Conservation (phyloP, 2,797 vertebrate genomes). For the Limosa lapponica region DNA sequence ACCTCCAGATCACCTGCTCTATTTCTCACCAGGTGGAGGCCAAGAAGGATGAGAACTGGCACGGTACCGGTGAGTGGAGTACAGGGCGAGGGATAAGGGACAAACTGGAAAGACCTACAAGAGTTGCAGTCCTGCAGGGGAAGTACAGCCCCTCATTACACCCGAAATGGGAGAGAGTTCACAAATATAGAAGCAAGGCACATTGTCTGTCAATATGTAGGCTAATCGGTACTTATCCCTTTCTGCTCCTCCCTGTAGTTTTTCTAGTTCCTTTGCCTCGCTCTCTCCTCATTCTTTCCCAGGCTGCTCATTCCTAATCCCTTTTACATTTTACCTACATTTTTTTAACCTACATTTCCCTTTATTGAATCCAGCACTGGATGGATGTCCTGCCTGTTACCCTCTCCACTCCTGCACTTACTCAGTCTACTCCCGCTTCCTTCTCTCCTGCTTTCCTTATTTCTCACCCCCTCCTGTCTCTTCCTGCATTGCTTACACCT, state of each 20-base stretch:
- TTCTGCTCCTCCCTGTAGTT: constrained; percentile 33
- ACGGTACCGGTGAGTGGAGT: constrained; percentile 81
- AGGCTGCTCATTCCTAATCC: constrained; percentile 40
- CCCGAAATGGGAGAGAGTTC: not conserved
- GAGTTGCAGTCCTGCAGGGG: not conserved
- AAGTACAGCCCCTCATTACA: not conserved
- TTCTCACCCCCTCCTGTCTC: not conserved
- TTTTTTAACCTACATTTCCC: constrained; percentile 37
- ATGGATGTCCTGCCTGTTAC: not conserved
- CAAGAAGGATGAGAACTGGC: constrained; percentile 90
- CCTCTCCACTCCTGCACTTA: not conserved
- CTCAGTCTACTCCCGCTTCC: not conserved
- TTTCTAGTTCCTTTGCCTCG: constrained; percentile 17
- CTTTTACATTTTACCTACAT: constrained; percentile 32
- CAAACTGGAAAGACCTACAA: not conserved
- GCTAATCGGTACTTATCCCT: constrained; percentile 52
- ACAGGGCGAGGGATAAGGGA: not conserved
- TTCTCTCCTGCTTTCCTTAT: not conserved
- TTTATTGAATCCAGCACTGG: not conserved
- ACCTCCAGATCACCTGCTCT: constrained; percentile 93
- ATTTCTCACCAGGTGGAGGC: constrained; percentile 87
- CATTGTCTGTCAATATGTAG: constrained; percentile 34
- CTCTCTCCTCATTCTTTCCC: constrained; percentile 12
- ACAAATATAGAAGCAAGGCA: not conserved
- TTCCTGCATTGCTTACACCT: not conserved